Evolutionary conservation across 2,113 vertebrate genomes (phyloP).

Genomic region (Chiloscyllium plagiosum): DNA sequence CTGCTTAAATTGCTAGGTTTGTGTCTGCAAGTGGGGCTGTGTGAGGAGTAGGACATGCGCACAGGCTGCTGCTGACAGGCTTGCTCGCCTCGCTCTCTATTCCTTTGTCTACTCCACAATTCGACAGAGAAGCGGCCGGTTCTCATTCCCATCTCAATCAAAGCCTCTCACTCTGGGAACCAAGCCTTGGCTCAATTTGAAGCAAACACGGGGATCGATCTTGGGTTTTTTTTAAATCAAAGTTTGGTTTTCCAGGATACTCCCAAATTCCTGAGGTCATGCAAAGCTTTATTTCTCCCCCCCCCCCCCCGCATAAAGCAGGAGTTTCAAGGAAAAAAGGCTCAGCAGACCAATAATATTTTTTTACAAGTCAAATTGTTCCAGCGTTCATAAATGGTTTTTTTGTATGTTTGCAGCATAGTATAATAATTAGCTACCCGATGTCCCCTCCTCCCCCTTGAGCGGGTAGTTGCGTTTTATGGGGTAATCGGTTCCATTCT

Average conservation of each 20-base stretch:
- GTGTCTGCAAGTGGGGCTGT: not conserved
- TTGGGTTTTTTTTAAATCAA: not conserved
- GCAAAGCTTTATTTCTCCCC: not conserved
- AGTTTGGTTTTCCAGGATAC: not conserved
- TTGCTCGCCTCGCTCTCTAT: not conserved
- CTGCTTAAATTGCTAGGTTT: not conserved
- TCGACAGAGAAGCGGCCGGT: not conserved
- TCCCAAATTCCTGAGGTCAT: not conserved
- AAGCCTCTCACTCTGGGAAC: not conserved
- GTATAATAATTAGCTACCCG: not conserved
- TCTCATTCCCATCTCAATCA: not conserved
- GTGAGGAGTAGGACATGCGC: conserved; percentile 14
- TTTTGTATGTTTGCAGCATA: not conserved
- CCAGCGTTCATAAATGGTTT: not conserved
- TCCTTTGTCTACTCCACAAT: conserved; percentile 31
- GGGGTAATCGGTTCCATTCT: not conserved
- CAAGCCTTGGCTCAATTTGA: not conserved
- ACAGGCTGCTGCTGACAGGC: not conserved
- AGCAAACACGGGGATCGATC: not conserved
- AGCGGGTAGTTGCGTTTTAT: not conserved
- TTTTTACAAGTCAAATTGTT: not conserved
- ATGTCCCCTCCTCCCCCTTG: not conserved
- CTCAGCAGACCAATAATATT: no score
- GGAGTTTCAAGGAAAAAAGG: not conserved
- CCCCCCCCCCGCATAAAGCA: not conserved